A percentile compares a stretch with the other conserved stretches of the same genome.
These are phyloP conservation scores for Mesorhabditis belari DNA, from an alignment of 2,888 invertebrate genomes.

Conservation along the genomic window DNA sequence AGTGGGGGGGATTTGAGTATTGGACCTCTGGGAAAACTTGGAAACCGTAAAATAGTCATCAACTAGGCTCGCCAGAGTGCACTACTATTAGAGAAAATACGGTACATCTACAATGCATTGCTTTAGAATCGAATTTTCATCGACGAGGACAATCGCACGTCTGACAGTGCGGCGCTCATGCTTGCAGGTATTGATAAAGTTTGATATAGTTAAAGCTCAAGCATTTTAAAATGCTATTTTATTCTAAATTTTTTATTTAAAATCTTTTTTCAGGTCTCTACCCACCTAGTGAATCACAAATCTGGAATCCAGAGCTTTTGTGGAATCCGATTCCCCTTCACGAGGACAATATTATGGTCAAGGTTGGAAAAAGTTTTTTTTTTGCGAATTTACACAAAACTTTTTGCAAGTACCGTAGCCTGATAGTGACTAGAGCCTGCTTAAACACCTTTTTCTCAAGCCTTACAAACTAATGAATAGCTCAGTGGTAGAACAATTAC, in stretches of 20 bases:
- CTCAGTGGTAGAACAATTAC: no score
- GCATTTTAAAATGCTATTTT: neutral
- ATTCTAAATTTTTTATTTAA: neutral
- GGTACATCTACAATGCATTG: neutral
- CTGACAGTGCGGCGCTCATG: neutral
- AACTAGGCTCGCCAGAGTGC: no score
- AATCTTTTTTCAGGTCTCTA: neutral
- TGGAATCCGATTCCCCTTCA: neutral
- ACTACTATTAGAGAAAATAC: no score
- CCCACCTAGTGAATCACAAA: neutral
- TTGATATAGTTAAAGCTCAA: neutral
- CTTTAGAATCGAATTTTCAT: neutral
- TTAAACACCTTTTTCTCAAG: no score
- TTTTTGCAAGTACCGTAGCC: no score
- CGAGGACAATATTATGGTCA: neutral
- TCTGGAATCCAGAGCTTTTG: neutral
- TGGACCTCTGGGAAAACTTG: no score
- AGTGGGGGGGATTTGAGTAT: no score
- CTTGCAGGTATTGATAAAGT: neutral
- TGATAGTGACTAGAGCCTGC: no score
- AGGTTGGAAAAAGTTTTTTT: no score
- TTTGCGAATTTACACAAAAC: no score
- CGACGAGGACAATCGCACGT: neutral
- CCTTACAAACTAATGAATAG: no score
- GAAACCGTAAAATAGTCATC: no score